Percentiles rank a stretch among this genome's conserved stretches.
Conservation (phyloP, 2,113 vertebrate species). For the Corythoichthys haematopterus region DNA sequence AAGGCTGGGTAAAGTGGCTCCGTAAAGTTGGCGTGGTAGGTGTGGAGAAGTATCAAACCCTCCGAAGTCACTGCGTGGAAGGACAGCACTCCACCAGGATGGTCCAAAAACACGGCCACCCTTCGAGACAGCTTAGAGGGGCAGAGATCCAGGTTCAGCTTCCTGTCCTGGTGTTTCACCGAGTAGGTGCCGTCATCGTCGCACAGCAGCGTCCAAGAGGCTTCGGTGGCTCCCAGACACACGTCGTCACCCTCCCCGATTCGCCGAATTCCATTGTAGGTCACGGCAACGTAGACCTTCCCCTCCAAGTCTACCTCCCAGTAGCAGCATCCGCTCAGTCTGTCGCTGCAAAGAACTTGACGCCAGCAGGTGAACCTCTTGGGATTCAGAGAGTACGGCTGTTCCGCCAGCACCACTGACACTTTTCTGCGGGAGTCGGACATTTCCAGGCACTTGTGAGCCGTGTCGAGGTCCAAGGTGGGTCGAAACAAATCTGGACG, state of each 20-base stretch:
- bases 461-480: background rate
- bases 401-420: background rate
- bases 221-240: background rate
- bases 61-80: background rate
- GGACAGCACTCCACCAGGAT: conserved; percentile 1
- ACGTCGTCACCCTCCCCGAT: background rate
- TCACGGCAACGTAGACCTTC: background rate
- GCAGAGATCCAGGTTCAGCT: background rate
- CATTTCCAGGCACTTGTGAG: background rate
- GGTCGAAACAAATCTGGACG: background rate
- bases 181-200: background rate
- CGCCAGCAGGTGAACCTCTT: background rate
- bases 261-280: background rate
- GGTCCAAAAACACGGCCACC: conserved; percentile 2
- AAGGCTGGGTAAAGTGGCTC: conserved; percentile 2
- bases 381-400: background rate
- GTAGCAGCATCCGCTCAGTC: background rate
- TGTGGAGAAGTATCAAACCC: background rate
- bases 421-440: background rate
- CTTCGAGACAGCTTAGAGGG: background rate
- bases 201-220: conserved; percentile 2
- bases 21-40: background rate
- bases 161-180: background rate
- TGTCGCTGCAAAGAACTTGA: background rate
- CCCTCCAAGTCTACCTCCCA: conserved; percentile 7